Base-by-base conservation (phyloP, 1,140 invertebrate genomes). In the Andrena cerasifolii region DNA sequence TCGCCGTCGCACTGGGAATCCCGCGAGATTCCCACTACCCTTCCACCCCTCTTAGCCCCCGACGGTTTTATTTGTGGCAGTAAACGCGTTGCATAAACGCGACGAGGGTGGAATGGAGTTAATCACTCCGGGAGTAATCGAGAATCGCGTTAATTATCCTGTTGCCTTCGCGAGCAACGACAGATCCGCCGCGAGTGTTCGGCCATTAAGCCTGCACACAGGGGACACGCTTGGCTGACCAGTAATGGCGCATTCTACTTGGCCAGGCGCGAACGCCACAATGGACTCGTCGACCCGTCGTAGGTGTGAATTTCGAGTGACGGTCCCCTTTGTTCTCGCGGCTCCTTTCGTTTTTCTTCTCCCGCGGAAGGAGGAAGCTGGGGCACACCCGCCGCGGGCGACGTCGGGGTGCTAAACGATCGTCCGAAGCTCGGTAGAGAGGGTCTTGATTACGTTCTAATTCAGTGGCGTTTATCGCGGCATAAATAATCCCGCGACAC, bases 221-320 rank as follows among this genome's bases (percentile, higher is more conserved):
- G 58, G 73, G 40, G 40, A 45, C 40, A 49, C 65, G 73, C 51
- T 58, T n/a, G 63, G 53, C 26, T 58, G 73, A 49, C 26, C 65
- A 7, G 43, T 75, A 75, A 67, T 68, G 14, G 63, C 21, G 40
- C 53, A 67, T 68, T 74, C 49, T 74, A 40, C 49, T 43, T 53
- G 12, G 33, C 71, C 43, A 65, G 24, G 36, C 59, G 47, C n/a
- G n/a, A 31, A 21, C 21, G 31, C n/a, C 31, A n/a, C 63, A 67
- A 67, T 68, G 65, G 53, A 28, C 53, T 51, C 59, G 31, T 68
- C 43, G 40, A 51, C 16, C 36, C 73, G 14, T 10, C 28, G 14
- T 31, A 70, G 62, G 72, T 36, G 59, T 73, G 70, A 73, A 40
- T 67, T 67, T 75, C 28, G 40, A 56, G 40, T 47, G 72, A 67